These are phyloP conservation scores for Hymenopus coronatus DNA, from an alignment of 2,888 invertebrate species.

Conservation along the genomic window DNA sequence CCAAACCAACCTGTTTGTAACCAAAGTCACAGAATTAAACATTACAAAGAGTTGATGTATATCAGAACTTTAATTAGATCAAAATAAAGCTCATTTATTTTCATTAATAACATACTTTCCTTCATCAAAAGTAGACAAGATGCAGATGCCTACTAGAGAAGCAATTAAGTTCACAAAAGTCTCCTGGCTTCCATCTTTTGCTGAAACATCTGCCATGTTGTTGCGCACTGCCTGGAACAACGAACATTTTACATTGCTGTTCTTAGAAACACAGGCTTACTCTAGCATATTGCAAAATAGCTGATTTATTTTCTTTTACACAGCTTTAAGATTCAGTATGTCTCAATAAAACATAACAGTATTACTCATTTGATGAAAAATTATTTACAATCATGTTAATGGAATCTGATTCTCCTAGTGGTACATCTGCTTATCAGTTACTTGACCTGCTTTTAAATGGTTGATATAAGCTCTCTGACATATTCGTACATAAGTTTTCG, in stretches of 20 bases:
- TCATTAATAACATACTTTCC: constrained; percentile 45
- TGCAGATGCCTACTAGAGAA: constrained; percentile 71
- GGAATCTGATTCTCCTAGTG: no score
- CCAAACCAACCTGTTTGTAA: constrained; percentile 64
- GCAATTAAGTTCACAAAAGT: constrained; percentile 90
- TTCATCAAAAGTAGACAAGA: constrained; percentile 66
- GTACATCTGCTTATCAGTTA: no score
- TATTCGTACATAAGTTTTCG: no score
- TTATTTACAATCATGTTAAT: no score
- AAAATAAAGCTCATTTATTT: not conserved
- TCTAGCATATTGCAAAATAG: not conserved
- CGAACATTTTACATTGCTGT: not conserved
- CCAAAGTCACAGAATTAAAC: not conserved
- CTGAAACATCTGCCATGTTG: constrained; percentile 89
- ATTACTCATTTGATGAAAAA: no score
- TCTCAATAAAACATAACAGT: not conserved
- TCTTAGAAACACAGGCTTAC: not conserved
- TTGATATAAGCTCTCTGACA: no score
- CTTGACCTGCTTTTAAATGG: no score
- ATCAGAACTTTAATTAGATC: not conserved
- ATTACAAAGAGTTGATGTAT: constrained; percentile 1
- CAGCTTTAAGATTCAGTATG: not conserved
- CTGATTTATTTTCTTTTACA: not conserved
- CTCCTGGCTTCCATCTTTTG: constrained; percentile 96
- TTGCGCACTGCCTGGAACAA: constrained; percentile 66